phyloP scores from a whole-genome alignment of 2,888 invertebrate genomes.

The Schrankia costaestrigalis region DNA sequence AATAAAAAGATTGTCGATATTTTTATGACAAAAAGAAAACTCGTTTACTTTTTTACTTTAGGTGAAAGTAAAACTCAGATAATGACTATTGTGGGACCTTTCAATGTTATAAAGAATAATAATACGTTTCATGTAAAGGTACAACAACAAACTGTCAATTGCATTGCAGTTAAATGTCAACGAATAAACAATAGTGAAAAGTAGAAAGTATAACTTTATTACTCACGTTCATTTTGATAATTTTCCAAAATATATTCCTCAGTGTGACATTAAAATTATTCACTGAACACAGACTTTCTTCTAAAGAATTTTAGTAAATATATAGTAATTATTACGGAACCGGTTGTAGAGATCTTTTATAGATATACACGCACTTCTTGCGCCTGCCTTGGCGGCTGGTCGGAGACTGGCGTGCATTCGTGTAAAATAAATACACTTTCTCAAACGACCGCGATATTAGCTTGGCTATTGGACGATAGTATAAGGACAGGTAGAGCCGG shows the following conservation, averaged over 20 bases:
- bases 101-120: constrained; percentile 3
- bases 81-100: no score
- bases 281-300: constrained; percentile 35
- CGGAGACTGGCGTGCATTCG: constrained; percentile 36
- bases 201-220: constrained; percentile 6
- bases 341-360: constrained; percentile 16
- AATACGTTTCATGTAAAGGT: constrained; percentile 8
- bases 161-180: constrained; percentile 6
- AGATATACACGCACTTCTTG: constrained; percentile 18
- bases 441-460: constrained; percentile 43
- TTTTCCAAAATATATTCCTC: constrained; percentile 27
- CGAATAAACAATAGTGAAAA: constrained; percentile 15
- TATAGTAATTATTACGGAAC: constrained; percentile 26
- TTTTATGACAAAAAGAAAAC: no score
- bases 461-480: constrained; percentile 26
- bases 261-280: constrained; percentile 26
- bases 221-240: constrained; percentile 33
- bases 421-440: constrained; percentile 48
- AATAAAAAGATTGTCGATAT: no score
- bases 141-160: constrained; percentile 9
- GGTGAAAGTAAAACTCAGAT: no score
- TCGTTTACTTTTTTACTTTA: no score
- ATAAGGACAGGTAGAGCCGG: constrained; percentile 7
- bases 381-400: constrained; percentile 24
- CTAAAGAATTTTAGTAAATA: constrained; percentile 26